Evolutionary conservation across 2,113 vertebrate species (phyloP).

Genomic region (Gavia stellata): DNA sequence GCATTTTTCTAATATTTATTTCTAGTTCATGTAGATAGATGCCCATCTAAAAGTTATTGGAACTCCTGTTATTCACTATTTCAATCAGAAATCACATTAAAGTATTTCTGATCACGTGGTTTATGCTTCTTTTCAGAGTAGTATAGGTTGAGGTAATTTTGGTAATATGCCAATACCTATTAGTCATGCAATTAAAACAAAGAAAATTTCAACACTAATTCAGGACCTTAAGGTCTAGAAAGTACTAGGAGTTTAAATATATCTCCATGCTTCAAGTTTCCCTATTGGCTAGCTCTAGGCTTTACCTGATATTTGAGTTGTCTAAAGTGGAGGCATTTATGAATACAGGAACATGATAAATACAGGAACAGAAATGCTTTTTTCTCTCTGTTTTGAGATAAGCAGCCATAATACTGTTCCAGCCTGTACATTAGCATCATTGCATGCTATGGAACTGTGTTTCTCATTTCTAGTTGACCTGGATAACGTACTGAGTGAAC

Average conservation of each 20-base stretch:
- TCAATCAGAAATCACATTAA: background rate
- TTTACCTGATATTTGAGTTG: background rate
- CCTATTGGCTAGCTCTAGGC: background rate
- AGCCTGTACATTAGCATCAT: background rate
- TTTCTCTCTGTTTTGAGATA: background rate
- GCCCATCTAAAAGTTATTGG: background rate
- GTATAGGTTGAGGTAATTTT: background rate
- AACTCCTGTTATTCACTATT: background rate
- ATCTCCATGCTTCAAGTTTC: background rate
- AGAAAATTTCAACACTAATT: background rate
- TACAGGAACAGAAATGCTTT: background rate
- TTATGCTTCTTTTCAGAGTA: background rate
- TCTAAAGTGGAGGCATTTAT: background rate
- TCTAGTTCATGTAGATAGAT: background rate
- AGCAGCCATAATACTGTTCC: background rate
- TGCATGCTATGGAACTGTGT: background rate
- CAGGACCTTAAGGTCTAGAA: background rate
- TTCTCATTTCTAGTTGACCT: background rate
- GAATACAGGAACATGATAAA: background rate
- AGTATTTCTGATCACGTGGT: background rate
- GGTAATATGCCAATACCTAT: background rate
- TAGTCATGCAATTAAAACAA: background rate
- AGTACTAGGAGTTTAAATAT: background rate
- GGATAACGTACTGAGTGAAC: background rate
- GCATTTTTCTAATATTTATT: background rate